These are phyloP conservation scores for Crocodylus rhombifer DNA, from an alignment of 2,797 vertebrate genomes.

Conservation along the genomic window DNA sequence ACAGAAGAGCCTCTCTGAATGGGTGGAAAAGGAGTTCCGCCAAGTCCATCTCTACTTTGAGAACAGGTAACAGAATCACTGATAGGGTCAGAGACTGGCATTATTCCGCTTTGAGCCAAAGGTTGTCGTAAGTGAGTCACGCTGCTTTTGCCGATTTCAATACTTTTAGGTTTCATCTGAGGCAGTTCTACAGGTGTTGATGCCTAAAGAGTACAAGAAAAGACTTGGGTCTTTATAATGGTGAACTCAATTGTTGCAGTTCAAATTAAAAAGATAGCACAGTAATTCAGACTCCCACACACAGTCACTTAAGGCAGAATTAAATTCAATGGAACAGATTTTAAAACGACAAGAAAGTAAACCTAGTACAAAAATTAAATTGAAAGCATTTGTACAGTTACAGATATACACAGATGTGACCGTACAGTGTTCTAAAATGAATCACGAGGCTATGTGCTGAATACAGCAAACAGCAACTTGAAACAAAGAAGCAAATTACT, in stretches of 20 bases:
- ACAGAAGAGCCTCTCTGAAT: background rate
- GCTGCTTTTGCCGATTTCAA: conserved; percentile 65
- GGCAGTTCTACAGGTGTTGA: conserved; percentile 88
- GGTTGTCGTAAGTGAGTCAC: conserved; percentile 70
- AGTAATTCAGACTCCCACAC: background rate
- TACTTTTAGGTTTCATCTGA: conserved; percentile 74
- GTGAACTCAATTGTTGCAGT: background rate
- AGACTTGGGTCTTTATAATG: background rate
- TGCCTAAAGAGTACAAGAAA: conserved; percentile 76
- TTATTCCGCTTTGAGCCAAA: background rate
- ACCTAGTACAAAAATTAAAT: background rate
- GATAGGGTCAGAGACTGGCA: background rate
- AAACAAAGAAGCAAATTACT: background rate
- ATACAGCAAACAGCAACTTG: background rate
- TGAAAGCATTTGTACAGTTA: background rate
- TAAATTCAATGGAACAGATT: background rate
- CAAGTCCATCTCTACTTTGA: conserved; percentile 30
- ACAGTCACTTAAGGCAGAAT: background rate
- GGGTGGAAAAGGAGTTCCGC: background rate
- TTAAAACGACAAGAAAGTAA: background rate
- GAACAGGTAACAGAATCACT: background rate
- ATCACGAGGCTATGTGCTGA: background rate
- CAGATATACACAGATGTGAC: background rate
- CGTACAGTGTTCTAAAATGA: background rate
- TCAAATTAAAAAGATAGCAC: background rate